Conservation (phyloP, 2,797 vertebrate genomes). For the Oryzias dopingdopingensis region DNA sequence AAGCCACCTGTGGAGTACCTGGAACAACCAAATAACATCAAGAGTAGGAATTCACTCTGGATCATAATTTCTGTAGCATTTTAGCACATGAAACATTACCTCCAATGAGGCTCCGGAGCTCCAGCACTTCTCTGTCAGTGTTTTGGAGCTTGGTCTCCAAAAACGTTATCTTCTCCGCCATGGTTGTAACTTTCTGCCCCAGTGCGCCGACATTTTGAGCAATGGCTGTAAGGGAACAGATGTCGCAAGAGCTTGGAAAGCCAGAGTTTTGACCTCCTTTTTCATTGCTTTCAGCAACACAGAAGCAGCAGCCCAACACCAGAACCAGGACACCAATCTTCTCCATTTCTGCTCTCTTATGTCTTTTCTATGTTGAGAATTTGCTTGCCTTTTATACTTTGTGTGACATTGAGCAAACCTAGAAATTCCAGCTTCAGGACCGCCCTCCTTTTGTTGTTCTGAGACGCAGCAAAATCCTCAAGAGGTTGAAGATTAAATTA, state of each 20-base stretch:
- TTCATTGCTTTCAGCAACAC: not conserved
- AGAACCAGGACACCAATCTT: slow-evolving; percentile 21
- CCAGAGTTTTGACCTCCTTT: not conserved
- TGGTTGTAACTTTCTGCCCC: slow-evolving; percentile 33
- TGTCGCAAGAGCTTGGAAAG: slow-evolving; percentile 3
- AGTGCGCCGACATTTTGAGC: slow-evolving; percentile 19
- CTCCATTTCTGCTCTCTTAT: slow-evolving; percentile 27
- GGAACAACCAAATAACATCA: not conserved
- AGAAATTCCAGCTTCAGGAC: not conserved
- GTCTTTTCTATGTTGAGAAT: not conserved
- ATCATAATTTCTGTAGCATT: no score
- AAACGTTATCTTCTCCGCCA: slow-evolving; percentile 29
- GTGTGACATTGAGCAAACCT: slow-evolving; percentile 3
- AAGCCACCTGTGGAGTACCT: slow-evolving; percentile 38
- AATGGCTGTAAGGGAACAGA: slow-evolving; percentile 2
- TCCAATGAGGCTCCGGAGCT: slow-evolving; percentile 35
- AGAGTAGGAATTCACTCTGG: not conserved
- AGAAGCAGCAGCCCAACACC: slow-evolving; percentile 8
- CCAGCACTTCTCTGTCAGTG: slow-evolving; percentile 31
- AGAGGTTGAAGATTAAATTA: no score
- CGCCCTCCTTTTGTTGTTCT: not conserved
- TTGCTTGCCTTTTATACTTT: not conserved
- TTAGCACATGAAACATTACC: slow-evolving; percentile 21
- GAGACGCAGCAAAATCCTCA: not conserved
- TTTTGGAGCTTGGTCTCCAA: slow-evolving; percentile 39